A percentile compares a stretch with the other conserved stretches of the same genome.
Evolutionary conservation across 2,888 invertebrate species (phyloP).

Genomic region (Byasa hedistus): DNA sequence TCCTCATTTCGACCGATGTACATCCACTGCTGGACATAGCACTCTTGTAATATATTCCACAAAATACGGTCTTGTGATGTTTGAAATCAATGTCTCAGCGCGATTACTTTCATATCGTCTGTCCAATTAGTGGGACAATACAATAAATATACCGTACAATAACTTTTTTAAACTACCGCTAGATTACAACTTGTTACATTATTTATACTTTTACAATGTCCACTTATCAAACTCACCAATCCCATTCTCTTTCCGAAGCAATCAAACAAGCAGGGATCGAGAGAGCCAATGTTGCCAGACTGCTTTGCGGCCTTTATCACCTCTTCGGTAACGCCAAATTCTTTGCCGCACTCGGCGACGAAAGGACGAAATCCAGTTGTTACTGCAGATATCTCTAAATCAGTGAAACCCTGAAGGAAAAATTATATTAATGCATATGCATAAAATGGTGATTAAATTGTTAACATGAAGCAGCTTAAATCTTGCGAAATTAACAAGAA

Average conservation of each 20-base stretch:
- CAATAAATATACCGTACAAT: too few species aligned
- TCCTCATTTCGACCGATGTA: too few species aligned
- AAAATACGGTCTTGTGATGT: too few species aligned
- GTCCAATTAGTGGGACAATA: too few species aligned
- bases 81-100: too few species aligned
- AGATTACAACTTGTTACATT: background rate
- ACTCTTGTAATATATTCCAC: too few species aligned
- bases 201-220: background rate
- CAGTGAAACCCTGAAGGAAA: constrained; percentile 30
- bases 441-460: too few species aligned
- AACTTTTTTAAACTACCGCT: too few species aligned
- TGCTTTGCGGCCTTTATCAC: constrained; percentile 39
- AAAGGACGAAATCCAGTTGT: constrained; percentile 34
- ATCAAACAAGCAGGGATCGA: constrained; percentile 45
- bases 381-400: constrained; percentile 33
- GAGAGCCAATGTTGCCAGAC: constrained; percentile 28
- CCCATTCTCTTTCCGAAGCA: constrained; percentile 46
- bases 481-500: background rate
- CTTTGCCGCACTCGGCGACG: constrained; percentile 37
- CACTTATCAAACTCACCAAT: constrained; percentile 41
- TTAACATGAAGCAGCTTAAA: background rate
- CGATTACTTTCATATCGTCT: too few species aligned
- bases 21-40: too few species aligned
- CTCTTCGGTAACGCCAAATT: constrained; percentile 40
- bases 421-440: background rate